Evolutionary conservation across 2,888 invertebrate species (phyloP).

Genomic region (Odontocolon sp.): DNA sequence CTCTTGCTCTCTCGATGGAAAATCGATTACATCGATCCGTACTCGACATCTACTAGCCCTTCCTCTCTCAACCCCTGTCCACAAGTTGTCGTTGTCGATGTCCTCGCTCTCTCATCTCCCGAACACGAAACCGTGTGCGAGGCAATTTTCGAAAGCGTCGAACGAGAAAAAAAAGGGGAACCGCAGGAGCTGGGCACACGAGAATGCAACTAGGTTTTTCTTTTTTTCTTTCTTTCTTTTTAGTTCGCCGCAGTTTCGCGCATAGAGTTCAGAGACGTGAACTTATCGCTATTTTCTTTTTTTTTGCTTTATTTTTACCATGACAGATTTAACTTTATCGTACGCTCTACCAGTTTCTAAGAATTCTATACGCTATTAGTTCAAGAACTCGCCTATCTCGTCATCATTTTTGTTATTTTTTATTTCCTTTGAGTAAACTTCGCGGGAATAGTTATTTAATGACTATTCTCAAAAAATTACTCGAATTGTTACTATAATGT

Average conservation of each 20-base stretch:
- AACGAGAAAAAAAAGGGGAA: conserved; percentile 25
- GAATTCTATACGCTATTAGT: conserved; percentile 4
- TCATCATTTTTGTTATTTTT: too few relatives aligned
- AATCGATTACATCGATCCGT: conserved; percentile 66
- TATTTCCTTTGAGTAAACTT: too few relatives aligned
- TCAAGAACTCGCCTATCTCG: neutral
- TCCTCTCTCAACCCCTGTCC: neutral
- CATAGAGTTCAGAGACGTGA: conserved; percentile 15
- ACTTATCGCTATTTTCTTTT: conserved; percentile 35
- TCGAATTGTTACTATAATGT: neutral
- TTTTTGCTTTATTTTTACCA: neutral
- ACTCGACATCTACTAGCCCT: conserved; percentile 48
- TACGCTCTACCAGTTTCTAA: neutral
- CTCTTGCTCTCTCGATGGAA: conserved; percentile 60
- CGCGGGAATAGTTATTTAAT: too few relatives aligned
- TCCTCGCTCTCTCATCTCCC: conserved; percentile 53
- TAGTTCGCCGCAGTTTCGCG: conserved; percentile 30
- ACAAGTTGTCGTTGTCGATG: conserved; percentile 50
- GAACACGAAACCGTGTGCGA: conserved; percentile 31
- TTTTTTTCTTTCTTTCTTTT: conserved; percentile 16
- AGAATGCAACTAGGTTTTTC: conserved; percentile 32
- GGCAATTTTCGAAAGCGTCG: conserved; percentile 59
- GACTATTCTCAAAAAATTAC: neutral
- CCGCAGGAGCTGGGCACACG: conserved; percentile 13
- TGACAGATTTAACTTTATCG: conserved; percentile 14